Evolutionary conservation across 2,113 vertebrate species (phyloP).

Genomic region (Monopterus albus): DNA sequence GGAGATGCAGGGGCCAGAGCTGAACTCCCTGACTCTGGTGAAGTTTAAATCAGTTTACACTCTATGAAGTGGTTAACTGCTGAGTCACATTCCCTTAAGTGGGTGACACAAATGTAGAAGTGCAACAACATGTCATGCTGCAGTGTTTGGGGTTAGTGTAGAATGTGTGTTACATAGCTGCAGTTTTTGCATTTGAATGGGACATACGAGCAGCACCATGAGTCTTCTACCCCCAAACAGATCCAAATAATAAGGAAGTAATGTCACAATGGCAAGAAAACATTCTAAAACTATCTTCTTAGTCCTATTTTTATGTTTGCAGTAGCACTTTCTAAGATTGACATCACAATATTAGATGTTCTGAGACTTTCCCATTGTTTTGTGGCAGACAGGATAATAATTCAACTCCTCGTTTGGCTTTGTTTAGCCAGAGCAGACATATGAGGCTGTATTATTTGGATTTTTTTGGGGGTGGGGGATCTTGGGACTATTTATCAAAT

Average conservation of each 20-base stretch:
- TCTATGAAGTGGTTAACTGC: constrained; percentile 15
- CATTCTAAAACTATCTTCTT: too few species aligned
- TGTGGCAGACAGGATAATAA: not conserved
- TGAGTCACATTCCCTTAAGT: constrained; percentile 40
- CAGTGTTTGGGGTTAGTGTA: not conserved
- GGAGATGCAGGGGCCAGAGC: constrained; percentile 3
- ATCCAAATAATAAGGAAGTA: too few species aligned
- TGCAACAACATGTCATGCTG: constrained; percentile 11
- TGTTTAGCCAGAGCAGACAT: constrained; percentile 21
- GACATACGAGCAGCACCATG: not conserved
- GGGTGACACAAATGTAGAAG: not conserved
- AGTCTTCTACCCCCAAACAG: not conserved
- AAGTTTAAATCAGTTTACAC: constrained; percentile 30
- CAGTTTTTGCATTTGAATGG: constrained; percentile 2
- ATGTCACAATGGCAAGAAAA: not conserved
- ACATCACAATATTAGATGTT: not conserved
- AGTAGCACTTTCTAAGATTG: not conserved
- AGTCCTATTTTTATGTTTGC: too few species aligned
- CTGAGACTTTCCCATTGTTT: not conserved
- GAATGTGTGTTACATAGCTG: not conserved
- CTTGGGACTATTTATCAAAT: constrained; percentile 63
- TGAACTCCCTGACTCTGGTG: constrained; percentile 7
- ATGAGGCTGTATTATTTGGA: constrained; percentile 9
- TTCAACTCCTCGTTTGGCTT: constrained; percentile 36
- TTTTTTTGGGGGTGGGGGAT: not conserved